These are phyloP conservation scores for Sarcophilus harrisii DNA, from an alignment of 2,797 vertebrate genomes.

Conservation along the genomic window DNA sequence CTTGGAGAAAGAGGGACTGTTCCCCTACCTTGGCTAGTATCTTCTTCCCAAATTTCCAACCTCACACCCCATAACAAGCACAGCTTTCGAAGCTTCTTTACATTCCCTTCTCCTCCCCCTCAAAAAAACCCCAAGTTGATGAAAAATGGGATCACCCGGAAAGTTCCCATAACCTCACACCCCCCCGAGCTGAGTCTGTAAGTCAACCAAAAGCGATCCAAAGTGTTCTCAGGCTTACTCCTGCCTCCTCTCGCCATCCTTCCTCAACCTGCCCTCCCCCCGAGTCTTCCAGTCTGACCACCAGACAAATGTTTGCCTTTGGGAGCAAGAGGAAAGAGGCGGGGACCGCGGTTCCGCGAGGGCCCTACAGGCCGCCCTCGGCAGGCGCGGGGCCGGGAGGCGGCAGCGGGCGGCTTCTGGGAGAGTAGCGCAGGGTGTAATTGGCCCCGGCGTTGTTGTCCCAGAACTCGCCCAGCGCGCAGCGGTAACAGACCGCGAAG, in stretches of 20 bases:
- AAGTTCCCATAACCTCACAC: too few species aligned
- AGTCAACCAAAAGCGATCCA: background rate
- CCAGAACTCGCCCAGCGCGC: conserved; percentile 90
- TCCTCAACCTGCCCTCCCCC: accelerated
- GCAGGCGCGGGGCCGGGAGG: background rate
- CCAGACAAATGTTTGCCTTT: background rate
- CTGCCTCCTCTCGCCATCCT: background rate
- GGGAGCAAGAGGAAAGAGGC: too few species aligned
- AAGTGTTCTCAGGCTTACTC: background rate
- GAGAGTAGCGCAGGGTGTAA: conserved; percentile 87
- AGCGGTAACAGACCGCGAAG: conserved; percentile 90
- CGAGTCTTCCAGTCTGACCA: too few species aligned
- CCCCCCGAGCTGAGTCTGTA: accelerated
- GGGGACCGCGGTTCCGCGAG: background rate
- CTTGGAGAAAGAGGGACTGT: background rate
- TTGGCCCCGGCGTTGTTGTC: conserved; percentile 94
- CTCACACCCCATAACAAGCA: background rate
- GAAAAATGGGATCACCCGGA: background rate
- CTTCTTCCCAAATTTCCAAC: background rate
- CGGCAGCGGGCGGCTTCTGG: background rate
- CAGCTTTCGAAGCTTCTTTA: background rate
- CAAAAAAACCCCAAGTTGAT: background rate
- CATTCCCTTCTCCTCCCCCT: background rate
- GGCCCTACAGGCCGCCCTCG: background rate
- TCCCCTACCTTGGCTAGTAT: background rate